Percentiles rank a stretch among this genome's conserved stretches.
Conservation (phyloP, 2,113 vertebrate species). For the Ophiodon elongatus region DNA sequence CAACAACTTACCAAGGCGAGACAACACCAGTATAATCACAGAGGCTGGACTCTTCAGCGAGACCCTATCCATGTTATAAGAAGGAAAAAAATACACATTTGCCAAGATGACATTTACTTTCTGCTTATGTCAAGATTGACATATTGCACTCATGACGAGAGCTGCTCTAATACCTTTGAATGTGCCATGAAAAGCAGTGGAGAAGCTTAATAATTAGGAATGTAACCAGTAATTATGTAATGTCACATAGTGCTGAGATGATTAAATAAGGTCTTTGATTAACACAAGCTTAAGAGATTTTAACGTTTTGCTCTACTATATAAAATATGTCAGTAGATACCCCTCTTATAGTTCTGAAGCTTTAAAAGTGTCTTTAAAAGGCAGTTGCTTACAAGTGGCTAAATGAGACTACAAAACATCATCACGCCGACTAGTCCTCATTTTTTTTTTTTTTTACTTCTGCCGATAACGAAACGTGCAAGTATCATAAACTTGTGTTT, state of each 20-base stretch:
- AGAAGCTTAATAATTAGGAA: background rate
- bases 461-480: too few relatives aligned
- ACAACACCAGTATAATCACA: background rate
- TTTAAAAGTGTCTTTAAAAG: too few relatives aligned
- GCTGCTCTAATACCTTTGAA: background rate
- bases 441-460: too few relatives aligned
- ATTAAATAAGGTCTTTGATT: too few relatives aligned
- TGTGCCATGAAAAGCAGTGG: background rate
- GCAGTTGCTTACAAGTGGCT: too few relatives aligned
- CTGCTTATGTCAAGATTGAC: conserved; percentile 8
- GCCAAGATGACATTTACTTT: conserved; percentile 2
- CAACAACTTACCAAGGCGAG: background rate
- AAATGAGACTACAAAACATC: too few relatives aligned
- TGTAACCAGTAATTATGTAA: background rate
- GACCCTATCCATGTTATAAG: background rate
- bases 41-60: background rate
- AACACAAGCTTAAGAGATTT: background rate
- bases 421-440: too few relatives aligned
- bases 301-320: background rate
- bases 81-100: conserved; percentile 10
- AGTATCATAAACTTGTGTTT: too few relatives aligned
- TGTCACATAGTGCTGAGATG: background rate
- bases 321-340: background rate
- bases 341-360: background rate
- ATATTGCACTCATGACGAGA: background rate